These are phyloP conservation scores for Adoxophyes honmai DNA, from an alignment of 1,140 invertebrate species.

Conservation along the genomic window DNA sequence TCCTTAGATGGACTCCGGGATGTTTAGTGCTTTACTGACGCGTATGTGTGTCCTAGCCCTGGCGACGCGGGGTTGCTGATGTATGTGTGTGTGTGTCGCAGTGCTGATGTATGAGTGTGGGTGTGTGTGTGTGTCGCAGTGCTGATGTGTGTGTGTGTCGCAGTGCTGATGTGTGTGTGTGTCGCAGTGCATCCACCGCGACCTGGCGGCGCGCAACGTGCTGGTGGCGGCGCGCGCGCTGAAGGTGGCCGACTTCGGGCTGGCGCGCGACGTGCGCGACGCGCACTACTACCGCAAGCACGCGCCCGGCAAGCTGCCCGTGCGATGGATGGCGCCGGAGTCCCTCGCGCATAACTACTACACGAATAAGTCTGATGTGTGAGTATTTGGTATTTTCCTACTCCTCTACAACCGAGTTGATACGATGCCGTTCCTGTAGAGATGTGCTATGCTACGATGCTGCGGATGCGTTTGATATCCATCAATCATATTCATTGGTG, in stretches of 20 bases:
- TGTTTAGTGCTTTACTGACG: no score
- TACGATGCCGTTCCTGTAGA: no score
- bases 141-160: no score
- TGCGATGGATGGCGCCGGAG: conserved; percentile 99
- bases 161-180: conserved; percentile 79
- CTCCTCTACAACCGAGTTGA: not conserved
- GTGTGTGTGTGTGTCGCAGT: no score
- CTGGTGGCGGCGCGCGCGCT: conserved; percentile 94
- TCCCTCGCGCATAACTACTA: conserved; percentile 96
- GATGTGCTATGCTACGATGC: no score
- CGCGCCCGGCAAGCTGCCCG: conserved; percentile 94
- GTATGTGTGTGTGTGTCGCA: no score
- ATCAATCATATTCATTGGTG: no score
- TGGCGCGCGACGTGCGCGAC: conserved; percentile 96
- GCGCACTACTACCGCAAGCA: conserved; percentile 98
- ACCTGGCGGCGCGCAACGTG: conserved; percentile 98
- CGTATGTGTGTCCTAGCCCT: no score
- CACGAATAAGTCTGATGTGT: conserved; percentile 97
- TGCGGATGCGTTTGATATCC: no score
- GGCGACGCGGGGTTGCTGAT: no score
- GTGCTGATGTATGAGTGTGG: no score
- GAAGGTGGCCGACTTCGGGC: conserved; percentile 99
- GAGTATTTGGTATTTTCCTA: conserved; percentile 60
- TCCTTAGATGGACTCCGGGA: no score
- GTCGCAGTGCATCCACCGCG: conserved; percentile 96